phyloP scores from a whole-genome alignment of 92 coral and sea anemone species.

The Palythoa grandiflora region DNA sequence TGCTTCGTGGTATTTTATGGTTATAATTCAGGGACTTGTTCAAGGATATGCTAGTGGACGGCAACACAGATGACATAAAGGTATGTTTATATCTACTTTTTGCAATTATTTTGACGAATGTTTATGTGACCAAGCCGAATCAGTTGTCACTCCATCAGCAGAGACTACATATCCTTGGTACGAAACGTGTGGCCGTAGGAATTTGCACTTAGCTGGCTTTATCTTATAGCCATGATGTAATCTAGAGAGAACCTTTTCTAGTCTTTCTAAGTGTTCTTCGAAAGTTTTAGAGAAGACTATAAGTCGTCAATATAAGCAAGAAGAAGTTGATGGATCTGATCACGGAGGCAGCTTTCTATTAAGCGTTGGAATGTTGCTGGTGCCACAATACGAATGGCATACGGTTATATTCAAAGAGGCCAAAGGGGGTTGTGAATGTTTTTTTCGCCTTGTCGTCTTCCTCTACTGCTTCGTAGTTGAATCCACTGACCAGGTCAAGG shows the following conservation, averaged over 20 bases:
- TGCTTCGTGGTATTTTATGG: neutral
- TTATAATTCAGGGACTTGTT: neutral
- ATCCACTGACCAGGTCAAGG: too few relatives aligned
- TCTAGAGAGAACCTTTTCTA: constrained; percentile 48
- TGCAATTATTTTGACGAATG: too few relatives aligned
- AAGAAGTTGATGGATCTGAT: too few relatives aligned
- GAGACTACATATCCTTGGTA: constrained; percentile 72
- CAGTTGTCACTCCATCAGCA: constrained; percentile 64
- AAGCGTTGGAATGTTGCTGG: too few relatives aligned
- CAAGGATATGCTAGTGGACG: neutral
- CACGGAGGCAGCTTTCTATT: too few relatives aligned
- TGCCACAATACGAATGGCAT: too few relatives aligned
- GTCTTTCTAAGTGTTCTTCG: constrained; percentile 59
- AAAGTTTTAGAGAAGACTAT: constrained; percentile 55
- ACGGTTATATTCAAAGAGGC: too few relatives aligned
- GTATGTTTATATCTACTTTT: too few relatives aligned
- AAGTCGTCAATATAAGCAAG: constrained; percentile 60
- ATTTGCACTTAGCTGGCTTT: constrained; percentile 64
- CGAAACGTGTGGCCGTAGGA: constrained; percentile 56
- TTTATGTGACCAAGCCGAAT: constrained; percentile 26
- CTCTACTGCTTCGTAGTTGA: too few relatives aligned
- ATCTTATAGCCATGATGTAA: constrained; percentile 57
- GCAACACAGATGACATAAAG: too few relatives aligned
- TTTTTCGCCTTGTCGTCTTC: too few relatives aligned
- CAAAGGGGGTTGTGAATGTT: too few relatives aligned